Evolutionary conservation across 2,797 vertebrate species (phyloP), one percentile per base, ranked within the genome.

Genomic region (Eupleurogrammus muticus): DNA sequence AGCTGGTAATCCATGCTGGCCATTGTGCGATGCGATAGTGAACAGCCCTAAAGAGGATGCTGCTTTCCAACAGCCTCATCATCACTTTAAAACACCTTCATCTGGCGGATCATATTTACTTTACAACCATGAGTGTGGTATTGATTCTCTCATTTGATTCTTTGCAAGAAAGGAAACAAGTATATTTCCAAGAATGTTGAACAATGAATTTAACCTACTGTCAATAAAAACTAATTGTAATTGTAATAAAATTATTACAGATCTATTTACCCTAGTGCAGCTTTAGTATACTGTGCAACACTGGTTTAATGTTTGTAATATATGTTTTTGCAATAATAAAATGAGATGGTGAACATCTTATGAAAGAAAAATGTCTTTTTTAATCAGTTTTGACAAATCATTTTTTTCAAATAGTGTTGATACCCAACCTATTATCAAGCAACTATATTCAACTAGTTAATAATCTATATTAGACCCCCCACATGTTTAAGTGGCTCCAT

Each of bases 401-500:
- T 35, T 56, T 56, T n/a, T 74, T 66, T 24, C n/a, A n/a, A n/a
- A n/a, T n/a, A 28, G 66, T 32, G 62, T 40, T 65, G 32, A 40
- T 12, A 52, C 9, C 49, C n/a, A 11, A 38, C 14, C 7, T 48
- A 17, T 19, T 61, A 49, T 61, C 44, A 42, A 19, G 2, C 32
- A 35, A 54, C 23, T 20, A 19, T 9, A 23, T 4, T 67, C 28
- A 59, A 72, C 47, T 9, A 23, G 3, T 67, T 28, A 59, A 72
- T 51, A 47, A 64, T 59, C 14, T 59, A 38, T 58, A 9, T 51
- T 6, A 28, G 28, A 28, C 28, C 28, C 28, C 28, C 6, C 28
- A 28, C 28, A 28, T 28, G 28, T 28, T 28, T 28, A 6, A 28
- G 28, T 28, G 28, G 28, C 28, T 28, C 28, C 28, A 3, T 6